Evolutionary conservation across 2,888 invertebrate species (phyloP).

Genomic region (Prosapia bicincta): DNA sequence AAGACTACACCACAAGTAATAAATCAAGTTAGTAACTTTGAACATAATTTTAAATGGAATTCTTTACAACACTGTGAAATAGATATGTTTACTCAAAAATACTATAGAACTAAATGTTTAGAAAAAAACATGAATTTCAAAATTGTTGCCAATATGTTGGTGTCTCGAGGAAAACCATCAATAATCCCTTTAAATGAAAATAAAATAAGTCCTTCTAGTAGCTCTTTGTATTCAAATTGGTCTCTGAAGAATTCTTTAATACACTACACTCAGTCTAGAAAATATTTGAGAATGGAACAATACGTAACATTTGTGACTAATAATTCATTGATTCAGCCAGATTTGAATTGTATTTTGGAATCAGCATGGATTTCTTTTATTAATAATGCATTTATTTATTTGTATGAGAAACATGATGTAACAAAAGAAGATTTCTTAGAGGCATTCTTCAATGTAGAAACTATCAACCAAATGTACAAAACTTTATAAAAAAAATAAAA

Average conservation of each 20-base stretch:
- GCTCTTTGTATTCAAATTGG: conserved; percentile 46
- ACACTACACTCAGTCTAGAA: conserved; percentile 46
- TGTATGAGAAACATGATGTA: conserved; percentile 50
- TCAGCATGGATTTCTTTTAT: conserved; percentile 51
- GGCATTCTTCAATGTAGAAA: conserved; percentile 43
- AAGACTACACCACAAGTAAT: conserved; percentile 47
- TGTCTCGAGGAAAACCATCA: conserved; percentile 22
- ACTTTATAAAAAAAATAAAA: no score
- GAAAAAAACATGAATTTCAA: conserved; percentile 25
- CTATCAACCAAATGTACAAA: neutral
- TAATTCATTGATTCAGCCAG: conserved; percentile 46
- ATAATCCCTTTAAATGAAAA: neutral
- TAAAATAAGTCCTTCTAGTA: neutral
- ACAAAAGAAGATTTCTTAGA: conserved; percentile 50
- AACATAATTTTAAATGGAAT: conserved; percentile 47
- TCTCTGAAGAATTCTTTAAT: conserved; percentile 43
- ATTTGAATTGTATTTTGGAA: conserved; percentile 46
- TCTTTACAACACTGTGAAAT: conserved; percentile 35
- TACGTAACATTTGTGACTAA: conserved; percentile 49
- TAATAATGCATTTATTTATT: conserved; percentile 52
- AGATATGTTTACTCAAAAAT: conserved; percentile 3
- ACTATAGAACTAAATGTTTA: conserved; percentile 41
- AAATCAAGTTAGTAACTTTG: conserved; percentile 43
- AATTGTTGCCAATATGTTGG: conserved; percentile 18
- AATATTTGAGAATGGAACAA: conserved; percentile 47